A percentile compares a stretch with the other conserved stretches of the same genome.
These are phyloP conservation scores for Casuarius casuarius DNA, from an alignment of 2,113 vertebrate genomes.

Conservation along the genomic window DNA sequence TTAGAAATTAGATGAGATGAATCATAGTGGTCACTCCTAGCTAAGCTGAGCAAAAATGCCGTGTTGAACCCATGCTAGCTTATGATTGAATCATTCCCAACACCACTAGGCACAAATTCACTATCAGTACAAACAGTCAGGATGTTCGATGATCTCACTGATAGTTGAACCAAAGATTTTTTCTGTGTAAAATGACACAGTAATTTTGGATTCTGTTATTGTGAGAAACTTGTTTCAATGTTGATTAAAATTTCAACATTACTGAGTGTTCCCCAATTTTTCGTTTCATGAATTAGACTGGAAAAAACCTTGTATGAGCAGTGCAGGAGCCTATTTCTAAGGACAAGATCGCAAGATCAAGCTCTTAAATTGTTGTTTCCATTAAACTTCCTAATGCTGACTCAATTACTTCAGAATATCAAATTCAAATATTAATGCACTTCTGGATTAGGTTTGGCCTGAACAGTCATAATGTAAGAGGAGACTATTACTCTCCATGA, in stretches of 20 bases:
- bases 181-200: neutral
- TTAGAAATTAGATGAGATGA: neutral
- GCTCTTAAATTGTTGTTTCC: neutral
- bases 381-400: neutral
- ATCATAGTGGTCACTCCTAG: neutral
- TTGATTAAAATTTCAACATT: neutral
- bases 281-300: neutral
- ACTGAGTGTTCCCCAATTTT: neutral
- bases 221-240: neutral
- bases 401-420: constrained; percentile 10
- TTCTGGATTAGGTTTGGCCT: neutral
- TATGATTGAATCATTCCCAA: neutral
- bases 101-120: neutral
- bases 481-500: neutral
- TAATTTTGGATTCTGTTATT: neutral
- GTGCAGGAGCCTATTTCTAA: neutral
- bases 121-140: neutral
- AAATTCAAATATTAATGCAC: constrained; percentile 36
- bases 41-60: neutral
- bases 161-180: neutral
- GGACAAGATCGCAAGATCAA: neutral
- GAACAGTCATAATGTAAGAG: constrained; percentile 14
- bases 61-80: neutral
- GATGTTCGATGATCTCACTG: neutral
- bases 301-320: neutral